Base-by-base conservation (phyloP, 2,113 vertebrate species). In the Hyaena hyaena region DNA sequence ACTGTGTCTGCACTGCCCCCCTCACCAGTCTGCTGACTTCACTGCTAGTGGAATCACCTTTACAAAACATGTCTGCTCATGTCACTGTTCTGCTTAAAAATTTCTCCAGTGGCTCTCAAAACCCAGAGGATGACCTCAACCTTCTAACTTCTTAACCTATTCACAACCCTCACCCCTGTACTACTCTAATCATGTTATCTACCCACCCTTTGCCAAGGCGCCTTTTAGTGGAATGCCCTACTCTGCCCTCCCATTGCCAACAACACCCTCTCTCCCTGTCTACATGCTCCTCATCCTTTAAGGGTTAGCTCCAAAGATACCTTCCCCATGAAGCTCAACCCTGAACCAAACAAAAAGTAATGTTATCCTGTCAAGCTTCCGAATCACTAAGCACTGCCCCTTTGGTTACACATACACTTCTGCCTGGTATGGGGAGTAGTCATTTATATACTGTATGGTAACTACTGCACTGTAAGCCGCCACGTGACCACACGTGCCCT, bases 401-500 rank as follows among this genome's bases (percentile, higher is more conserved):
- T 65, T 21, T 55, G 35, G 21, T 58, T 39, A 43, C 26, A 17
- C 24, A 69, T 80, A 39, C 35, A 53, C 50, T 55, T 43, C 63
- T 55, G 19, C 33, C 26, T 84, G 15, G 0, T 23, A 10, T 3
- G 53, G 19, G 19, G 4, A 58, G 16, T 23, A 5, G n/a, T 21
- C 23, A 28, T 31, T 43, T 12, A 23, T n/a, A 21, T 14, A 33
- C 53, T 35, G 5, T 31, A 8, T 50, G 33, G 35, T 9, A 55
- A 17, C n/a, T 19, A 43, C 4, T 4, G n/a, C 6, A 5, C 43
- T 26, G 31, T n/a, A 26, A 71, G 79, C 28, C 55, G 21, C 10
- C 2, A 10, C 10, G 1, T 33, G 35, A 45, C 61, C 4, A 6
- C 31, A 16, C 45, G 48, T 7, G 2, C 19, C 2, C 3, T 1